A percentile compares a stretch with the other conserved stretches of the same genome.
phyloP scores from a whole-genome alignment of 2,797 vertebrate species.

The Gymnothorax javanicus region DNA sequence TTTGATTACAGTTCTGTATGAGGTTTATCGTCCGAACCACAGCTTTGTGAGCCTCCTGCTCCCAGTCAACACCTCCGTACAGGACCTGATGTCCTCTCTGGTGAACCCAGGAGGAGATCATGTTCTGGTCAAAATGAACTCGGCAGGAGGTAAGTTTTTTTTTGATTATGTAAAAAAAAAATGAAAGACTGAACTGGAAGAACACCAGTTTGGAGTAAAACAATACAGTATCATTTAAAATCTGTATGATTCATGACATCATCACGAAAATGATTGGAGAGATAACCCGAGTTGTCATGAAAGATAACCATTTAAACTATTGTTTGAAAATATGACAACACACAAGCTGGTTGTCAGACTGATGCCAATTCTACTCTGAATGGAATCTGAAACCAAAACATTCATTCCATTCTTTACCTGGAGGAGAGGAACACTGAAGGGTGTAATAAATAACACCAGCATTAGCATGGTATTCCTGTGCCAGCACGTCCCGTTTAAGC shows the following conservation, averaged over 20 bases:
- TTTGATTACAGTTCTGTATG: constrained; percentile 78
- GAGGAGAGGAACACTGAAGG: background rate
- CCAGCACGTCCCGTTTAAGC: background rate
- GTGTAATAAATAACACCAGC: background rate
- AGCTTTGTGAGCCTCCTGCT: constrained; percentile 79
- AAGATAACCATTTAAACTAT: too few relatives aligned
- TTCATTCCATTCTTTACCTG: background rate
- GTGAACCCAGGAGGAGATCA: constrained; percentile 72
- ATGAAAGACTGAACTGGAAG: background rate
- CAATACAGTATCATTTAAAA: background rate
- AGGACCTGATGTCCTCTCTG: constrained; percentile 78
- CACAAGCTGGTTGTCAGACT: background rate
- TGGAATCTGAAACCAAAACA: background rate
- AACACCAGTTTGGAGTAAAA: background rate
- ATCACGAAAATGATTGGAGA: background rate
- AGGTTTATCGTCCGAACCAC: constrained; percentile 81
- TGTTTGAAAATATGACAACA: background rate
- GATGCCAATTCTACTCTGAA: too few relatives aligned
- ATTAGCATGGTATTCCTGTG: background rate
- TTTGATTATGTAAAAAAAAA: background rate
- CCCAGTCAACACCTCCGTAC: constrained; percentile 80
- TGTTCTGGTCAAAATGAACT: constrained; percentile 88
- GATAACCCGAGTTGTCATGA: background rate
- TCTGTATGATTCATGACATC: background rate
- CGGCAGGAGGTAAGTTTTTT: constrained; percentile 77